Conservation (phyloP, 2,888 invertebrate species). For the Pardosa pseudoannulata region DNA sequence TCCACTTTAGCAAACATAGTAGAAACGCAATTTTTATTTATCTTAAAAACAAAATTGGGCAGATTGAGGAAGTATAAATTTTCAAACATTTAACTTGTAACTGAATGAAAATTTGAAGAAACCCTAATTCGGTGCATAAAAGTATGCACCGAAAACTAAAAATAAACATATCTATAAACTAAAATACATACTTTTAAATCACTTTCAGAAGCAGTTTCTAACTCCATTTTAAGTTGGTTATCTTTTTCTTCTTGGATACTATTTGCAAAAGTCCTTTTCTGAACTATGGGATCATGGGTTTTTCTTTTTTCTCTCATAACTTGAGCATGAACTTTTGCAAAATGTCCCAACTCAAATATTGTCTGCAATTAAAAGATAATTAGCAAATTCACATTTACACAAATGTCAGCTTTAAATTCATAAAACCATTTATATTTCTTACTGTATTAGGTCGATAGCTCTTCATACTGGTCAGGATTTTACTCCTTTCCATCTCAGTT, state of each 20-base stretch:
- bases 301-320: conserved; percentile 92
- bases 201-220: conserved; percentile 37
- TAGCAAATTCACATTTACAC: conserved; percentile 8
- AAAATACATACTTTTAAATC: conserved; percentile 48
- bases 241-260: conserved; percentile 52
- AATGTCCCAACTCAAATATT: conserved; percentile 92
- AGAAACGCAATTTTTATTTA: too few species aligned
- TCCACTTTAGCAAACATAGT: too few species aligned
- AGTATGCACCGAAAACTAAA: too few species aligned
- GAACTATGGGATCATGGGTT: conserved; percentile 81
- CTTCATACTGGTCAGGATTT: conserved; percentile 83
- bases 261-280: conserved; percentile 65
- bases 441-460: conserved; percentile 86
- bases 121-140: too few species aligned
- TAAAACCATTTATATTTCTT: conserved; percentile 76
- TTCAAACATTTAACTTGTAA: too few species aligned
- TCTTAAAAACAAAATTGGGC: too few species aligned
- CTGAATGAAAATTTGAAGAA: too few species aligned
- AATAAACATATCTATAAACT: too few species aligned
- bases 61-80: too few species aligned
- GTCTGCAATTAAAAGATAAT: conserved; percentile 82
- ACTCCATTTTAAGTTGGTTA: conserved; percentile 45
- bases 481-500: conserved; percentile 78
- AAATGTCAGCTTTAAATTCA: neutral
- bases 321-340: conserved; percentile 85